Evolutionary conservation across 1,140 invertebrate genomes (phyloP).

Genomic region (Phortica variegata): DNA sequence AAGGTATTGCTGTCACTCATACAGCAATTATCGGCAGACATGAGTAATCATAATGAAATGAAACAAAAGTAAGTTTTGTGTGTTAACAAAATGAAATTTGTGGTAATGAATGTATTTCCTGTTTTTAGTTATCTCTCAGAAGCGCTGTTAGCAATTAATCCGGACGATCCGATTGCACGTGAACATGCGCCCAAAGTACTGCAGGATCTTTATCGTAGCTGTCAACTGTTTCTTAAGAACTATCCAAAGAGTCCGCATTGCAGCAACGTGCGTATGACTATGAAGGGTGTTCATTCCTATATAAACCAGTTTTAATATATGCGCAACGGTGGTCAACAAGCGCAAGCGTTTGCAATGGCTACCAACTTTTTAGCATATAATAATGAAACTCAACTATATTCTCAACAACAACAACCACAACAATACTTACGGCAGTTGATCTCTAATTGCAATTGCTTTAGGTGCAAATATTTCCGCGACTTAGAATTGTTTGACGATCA

Average conservation of each 20-base stretch:
- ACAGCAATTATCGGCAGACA: conserved; percentile 87
- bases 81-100: background rate
- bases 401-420: too few species aligned
- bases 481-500: too few species aligned
- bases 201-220: conserved; percentile 71
- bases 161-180: conserved; percentile 71
- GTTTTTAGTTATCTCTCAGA: conserved; percentile 80
- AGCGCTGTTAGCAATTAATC: conserved; percentile 80
- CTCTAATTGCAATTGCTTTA: too few species aligned
- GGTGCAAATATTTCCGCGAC: too few species aligned
- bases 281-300: conserved; percentile 70
- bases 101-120: conserved; percentile 17
- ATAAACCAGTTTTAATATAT: conserved; percentile 50
- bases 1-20: conserved; percentile 87
- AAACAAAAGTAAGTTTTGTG: conserved; percentile 73
- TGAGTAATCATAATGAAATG: conserved; percentile 79
- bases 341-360: conserved; percentile 15
- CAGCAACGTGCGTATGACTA: conserved; percentile 74
- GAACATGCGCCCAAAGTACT: conserved; percentile 83
- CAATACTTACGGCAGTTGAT: too few species aligned
- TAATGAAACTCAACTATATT: too few species aligned
- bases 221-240: conserved; percentile 67
- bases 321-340: conserved; percentile 5
- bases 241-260: conserved; percentile 71
- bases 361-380: too few species aligned